Evolutionary conservation across 92 coral and sea anemone genomes (phyloP), one percentile per base, ranked within the genome.

Genomic region (Paramuricea clavata): DNA sequence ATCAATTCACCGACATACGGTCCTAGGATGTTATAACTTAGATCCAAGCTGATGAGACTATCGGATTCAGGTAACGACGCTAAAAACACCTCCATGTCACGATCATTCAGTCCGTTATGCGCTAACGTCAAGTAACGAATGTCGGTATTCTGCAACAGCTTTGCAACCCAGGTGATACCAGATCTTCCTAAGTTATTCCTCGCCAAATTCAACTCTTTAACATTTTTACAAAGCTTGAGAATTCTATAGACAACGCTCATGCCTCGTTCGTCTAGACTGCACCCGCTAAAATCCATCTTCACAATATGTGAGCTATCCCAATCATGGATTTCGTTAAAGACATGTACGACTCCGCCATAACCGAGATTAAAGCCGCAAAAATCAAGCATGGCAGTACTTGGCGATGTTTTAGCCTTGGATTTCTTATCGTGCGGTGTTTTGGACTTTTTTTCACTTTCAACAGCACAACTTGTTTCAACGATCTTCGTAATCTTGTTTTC

Each of bases 121-220:
- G 98, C 83, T 25, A 95, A 88, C 75, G 65, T 89, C 65, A 95
- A 81, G 13, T 69, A 93, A 21, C 86, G 73, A 74, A 91, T 81
- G 59, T 80, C 52, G 36, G 88, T 93, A n/a, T 21, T 42, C 39
- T 75, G 81, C 11, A 95, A 35, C 82, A 95, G 54, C 25, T 91
- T 88, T 47, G 93, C 95, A 78, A 94, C 43, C 76, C 80, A 81
- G 12, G 83, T 9, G 36, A 93, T 74, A 0, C 93, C 90, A 49
- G 44, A 39, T 42, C 62, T 81, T 5, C 92, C 93, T 17, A 95
- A 89, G 34, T 61, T 56, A 81, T 95, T 95, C 49, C 84, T 83
- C 30, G 98, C 92, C 64, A 95, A 50, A 74, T 94, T 92, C 72
- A 95, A 76, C 50, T 92, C 95, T 50, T 52, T 87, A 3, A 94